Evolutionary conservation across 2,797 vertebrate genomes (phyloP).

Genomic region (Sebastes nivosus): DNA sequence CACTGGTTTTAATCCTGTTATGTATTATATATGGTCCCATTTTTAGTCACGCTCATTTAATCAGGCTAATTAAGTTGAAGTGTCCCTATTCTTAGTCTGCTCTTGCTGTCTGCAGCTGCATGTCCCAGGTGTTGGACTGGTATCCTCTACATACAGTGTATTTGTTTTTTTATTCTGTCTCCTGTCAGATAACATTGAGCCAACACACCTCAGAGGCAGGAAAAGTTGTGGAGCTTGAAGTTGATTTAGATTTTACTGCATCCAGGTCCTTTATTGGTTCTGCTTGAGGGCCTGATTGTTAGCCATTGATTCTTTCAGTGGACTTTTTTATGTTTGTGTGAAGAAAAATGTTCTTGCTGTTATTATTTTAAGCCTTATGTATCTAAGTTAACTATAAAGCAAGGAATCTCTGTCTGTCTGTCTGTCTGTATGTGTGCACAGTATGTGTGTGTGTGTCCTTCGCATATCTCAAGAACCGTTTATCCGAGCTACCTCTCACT

Average conservation of each 20-base stretch:
- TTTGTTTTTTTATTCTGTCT: slow-evolving; percentile 10
- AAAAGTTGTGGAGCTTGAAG: slow-evolving; percentile 40
- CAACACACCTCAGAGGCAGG: slow-evolving; percentile 22
- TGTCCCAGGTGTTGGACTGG: slow-evolving; percentile 5
- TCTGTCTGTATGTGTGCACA: background rate
- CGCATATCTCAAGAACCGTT: background rate
- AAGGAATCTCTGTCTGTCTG: background rate
- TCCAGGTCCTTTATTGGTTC: slow-evolving; percentile 36
- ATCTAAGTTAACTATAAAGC: background rate
- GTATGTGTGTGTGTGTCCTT: background rate
- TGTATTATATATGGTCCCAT: slow-evolving; percentile 60
- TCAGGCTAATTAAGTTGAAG: slow-evolving; percentile 56
- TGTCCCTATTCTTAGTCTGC: slow-evolving; percentile 48
- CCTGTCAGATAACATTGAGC: slow-evolving; percentile 9
- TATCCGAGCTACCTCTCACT: background rate
- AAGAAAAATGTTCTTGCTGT: slow-evolving; percentile 10
- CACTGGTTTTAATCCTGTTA: slow-evolving; percentile 29
- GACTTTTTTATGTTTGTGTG: slow-evolving; percentile 26
- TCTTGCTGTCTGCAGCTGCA: slow-evolving; percentile 6
- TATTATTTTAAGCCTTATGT: slow-evolving; percentile 7
- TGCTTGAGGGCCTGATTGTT: slow-evolving; percentile 42
- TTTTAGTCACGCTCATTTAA: slow-evolving; percentile 60
- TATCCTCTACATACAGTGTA: background rate
- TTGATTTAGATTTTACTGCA: slow-evolving; percentile 48
- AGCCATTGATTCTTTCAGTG: slow-evolving; percentile 41